These are phyloP conservation scores for Polyodon spathula DNA, from an alignment of 2,113 vertebrate species.

Conservation along the genomic window DNA sequence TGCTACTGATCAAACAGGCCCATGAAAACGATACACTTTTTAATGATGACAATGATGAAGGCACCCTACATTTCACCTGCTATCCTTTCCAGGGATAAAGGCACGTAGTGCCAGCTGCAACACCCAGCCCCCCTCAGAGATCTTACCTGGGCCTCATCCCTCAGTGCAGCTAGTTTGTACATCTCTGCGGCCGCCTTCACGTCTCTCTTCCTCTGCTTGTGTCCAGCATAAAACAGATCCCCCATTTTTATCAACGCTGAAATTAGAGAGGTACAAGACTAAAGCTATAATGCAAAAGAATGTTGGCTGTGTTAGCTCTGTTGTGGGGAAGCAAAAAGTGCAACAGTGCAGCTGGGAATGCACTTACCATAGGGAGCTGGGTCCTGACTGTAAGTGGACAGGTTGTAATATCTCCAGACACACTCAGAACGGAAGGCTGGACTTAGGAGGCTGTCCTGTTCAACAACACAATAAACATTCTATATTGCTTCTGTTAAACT, in stretches of 20 bases:
- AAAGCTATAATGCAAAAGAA: too few species aligned
- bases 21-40: too few species aligned
- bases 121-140: too few species aligned
- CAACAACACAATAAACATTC: constrained; percentile 6
- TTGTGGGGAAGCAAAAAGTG: too few species aligned
- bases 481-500: too few species aligned
- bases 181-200: constrained; percentile 47
- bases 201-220: constrained; percentile 27
- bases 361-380: constrained; percentile 50
- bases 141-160: constrained; percentile 55
- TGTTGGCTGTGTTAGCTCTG: too few species aligned
- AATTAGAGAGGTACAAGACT: neutral
- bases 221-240: constrained; percentile 48
- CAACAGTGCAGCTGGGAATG: neutral
- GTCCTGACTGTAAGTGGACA: constrained; percentile 43
- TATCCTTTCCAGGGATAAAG: too few species aligned
- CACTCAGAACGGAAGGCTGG: constrained; percentile 36
- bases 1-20: too few species aligned
- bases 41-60: too few species aligned
- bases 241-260: constrained; percentile 61
- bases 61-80: too few species aligned
- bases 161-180: constrained; percentile 56
- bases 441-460: constrained; percentile 42
- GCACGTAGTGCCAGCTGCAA: too few species aligned
- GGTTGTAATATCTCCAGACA: constrained; percentile 58